These are phyloP conservation scores for Tinea trinotella DNA, from an alignment of 2,888 invertebrate genomes.

Conservation along the genomic window DNA sequence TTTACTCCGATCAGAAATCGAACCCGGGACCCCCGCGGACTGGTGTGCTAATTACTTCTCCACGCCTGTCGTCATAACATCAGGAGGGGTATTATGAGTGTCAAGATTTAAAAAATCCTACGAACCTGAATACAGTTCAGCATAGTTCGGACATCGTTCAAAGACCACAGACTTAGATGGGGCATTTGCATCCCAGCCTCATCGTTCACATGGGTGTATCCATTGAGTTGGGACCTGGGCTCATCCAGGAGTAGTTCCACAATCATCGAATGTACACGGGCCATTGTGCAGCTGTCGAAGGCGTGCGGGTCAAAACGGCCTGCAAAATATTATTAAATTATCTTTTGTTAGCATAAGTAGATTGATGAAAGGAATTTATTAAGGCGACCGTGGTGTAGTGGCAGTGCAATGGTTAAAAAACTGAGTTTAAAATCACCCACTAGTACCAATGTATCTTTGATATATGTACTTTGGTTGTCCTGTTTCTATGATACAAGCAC, in stretches of 20 bases:
- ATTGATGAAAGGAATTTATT: too few species aligned
- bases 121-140: slow-evolving; percentile 82
- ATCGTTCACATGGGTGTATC: slow-evolving; percentile 88
- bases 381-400: too few species aligned
- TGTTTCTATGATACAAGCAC: too few species aligned
- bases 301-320: slow-evolving; percentile 83
- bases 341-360: too few species aligned
- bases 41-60: neutral
- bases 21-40: neutral
- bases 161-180: slow-evolving; percentile 86
- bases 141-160: slow-evolving; percentile 83
- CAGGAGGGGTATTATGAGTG: too few species aligned
- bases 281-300: slow-evolving; percentile 87
- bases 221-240: slow-evolving; percentile 79
- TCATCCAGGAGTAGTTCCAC: slow-evolving; percentile 89
- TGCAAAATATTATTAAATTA: too few species aligned
- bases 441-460: too few species aligned
- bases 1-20: too few species aligned
- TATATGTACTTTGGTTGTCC: too few species aligned
- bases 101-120: slow-evolving; percentile 14
- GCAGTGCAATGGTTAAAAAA: too few species aligned
- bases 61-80: neutral
- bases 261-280: slow-evolving; percentile 87
- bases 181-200: slow-evolving; percentile 88
- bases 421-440: too few species aligned